These are phyloP conservation scores for Melanostoma mellinum DNA, from an alignment of 2,888 invertebrate species.

Conservation along the genomic window DNA sequence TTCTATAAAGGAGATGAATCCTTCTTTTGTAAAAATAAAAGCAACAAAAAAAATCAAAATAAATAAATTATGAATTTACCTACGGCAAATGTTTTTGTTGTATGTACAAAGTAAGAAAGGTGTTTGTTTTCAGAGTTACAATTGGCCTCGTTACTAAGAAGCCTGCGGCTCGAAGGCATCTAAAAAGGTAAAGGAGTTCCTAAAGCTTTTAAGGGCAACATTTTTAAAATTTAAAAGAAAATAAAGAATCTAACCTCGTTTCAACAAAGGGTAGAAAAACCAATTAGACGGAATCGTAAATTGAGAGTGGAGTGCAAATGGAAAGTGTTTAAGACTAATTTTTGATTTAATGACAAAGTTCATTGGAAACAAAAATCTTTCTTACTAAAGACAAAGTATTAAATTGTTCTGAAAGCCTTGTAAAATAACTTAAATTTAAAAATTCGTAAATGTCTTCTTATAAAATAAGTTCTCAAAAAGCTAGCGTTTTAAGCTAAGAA, in stretches of 20 bases:
- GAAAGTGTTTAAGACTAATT: neutral
- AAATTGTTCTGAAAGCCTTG: slow-evolving; percentile 39
- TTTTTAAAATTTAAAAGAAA: slow-evolving; percentile 10
- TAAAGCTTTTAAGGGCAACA: slow-evolving; percentile 18
- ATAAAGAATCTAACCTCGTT: slow-evolving; percentile 5
- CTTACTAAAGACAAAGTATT: neutral
- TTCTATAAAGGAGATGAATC: slow-evolving; percentile 56
- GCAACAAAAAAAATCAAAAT: neutral
- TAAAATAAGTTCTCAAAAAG: slow-evolving; percentile 1
- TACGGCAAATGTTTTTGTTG: slow-evolving; percentile 47
- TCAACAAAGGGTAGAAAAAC: neutral
- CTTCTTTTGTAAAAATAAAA: slow-evolving; percentile 45
- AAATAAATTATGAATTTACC: slow-evolving; percentile 26
- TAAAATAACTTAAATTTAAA: slow-evolving; percentile 38
- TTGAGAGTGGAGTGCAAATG: no score
- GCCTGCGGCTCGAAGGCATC: slow-evolving; percentile 30
- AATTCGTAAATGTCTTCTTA: slow-evolving; percentile 52
- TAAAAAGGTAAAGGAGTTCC: neutral
- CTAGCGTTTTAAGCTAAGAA: neutral
- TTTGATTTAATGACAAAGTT: neutral
- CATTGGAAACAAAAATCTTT: slow-evolving; percentile 2
- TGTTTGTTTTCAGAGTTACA: slow-evolving; percentile 51
- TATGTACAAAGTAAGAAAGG: slow-evolving; percentile 3
- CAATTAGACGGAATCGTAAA: no score
- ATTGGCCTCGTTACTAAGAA: slow-evolving; percentile 55